Conservation (phyloP, 2,797 vertebrate species). For the Graptemys geographica region DNA sequence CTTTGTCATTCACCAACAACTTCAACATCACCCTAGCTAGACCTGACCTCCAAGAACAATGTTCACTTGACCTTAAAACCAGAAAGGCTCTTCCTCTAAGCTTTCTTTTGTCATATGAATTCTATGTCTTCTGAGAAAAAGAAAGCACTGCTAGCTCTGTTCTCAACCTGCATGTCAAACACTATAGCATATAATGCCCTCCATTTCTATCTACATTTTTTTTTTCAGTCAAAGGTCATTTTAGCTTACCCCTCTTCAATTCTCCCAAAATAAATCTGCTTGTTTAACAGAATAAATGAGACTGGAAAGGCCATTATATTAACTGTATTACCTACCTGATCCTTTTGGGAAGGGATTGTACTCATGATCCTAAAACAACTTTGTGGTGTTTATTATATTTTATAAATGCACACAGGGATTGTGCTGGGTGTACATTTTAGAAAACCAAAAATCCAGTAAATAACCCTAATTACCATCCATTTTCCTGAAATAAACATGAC, state of each 20-base stretch:
- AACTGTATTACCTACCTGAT: accelerated
- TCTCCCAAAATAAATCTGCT: not conserved
- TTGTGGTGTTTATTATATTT: not conserved
- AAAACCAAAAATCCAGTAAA: no score
- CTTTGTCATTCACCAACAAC: not conserved
- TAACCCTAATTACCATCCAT: not conserved
- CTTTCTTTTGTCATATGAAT: not conserved
- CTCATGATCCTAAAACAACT: not conserved
- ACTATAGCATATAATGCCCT: not conserved
- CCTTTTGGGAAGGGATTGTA: not conserved
- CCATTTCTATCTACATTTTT: not conserved
- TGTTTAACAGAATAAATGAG: not conserved
- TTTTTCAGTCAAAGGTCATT: not conserved
- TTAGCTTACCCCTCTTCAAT: not conserved
- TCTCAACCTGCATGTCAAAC: not conserved
- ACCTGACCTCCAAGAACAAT: not conserved
- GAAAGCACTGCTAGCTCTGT: not conserved
- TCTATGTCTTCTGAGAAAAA: not conserved
- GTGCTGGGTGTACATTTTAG: not conserved
- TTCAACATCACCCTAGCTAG: not conserved
- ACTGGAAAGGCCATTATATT: not conserved
- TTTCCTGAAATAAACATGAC: not conserved
- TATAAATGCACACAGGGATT: not conserved
- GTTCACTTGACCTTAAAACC: not conserved
- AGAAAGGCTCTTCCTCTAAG: not conserved